phyloP scores from a whole-genome alignment of 2,113 vertebrate species.

The Gadus chalcogrammus region DNA sequence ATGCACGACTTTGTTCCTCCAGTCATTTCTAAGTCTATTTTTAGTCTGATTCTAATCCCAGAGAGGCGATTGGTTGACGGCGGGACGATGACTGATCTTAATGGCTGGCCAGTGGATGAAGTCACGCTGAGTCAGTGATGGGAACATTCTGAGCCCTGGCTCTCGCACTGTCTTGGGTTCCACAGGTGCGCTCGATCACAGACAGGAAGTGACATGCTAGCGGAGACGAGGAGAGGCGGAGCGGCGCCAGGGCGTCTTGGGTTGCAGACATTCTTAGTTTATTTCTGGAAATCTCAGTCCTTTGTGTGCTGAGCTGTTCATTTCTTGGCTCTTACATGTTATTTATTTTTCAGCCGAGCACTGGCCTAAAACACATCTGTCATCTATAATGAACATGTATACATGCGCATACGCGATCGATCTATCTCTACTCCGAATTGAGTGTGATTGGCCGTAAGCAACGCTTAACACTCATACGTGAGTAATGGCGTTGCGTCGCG shows the following conservation, averaged over 20 bases:
- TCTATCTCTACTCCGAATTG: too few relatives aligned
- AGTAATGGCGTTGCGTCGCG: conserved; percentile 9
- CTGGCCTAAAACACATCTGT: too few relatives aligned
- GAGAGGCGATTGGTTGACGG: conserved; percentile 45
- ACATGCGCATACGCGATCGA: too few relatives aligned
- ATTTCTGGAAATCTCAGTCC: neutral
- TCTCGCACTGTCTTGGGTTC: conserved; percentile 33
- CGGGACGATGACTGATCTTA: conserved; percentile 35
- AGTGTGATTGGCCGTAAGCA: neutral
- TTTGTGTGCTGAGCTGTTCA: too few relatives aligned
- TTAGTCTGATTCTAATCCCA: conserved; percentile 42
- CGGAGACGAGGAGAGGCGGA: conserved; percentile 10
- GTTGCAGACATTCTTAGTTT: conserved; percentile 23
- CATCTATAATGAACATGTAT: too few relatives aligned
- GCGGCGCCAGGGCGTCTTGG: conserved; percentile 36
- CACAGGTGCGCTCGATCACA: conserved; percentile 55
- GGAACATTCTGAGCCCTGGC: conserved; percentile 31
- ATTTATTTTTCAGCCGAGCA: too few relatives aligned
- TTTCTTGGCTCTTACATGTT: too few relatives aligned
- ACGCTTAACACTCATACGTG: neutral
- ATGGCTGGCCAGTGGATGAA: conserved; percentile 45
- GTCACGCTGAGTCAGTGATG: conserved; percentile 57
- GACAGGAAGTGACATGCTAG: conserved; percentile 54
- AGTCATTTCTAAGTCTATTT: conserved; percentile 48
- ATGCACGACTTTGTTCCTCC: neutral